phyloP scores from a whole-genome alignment of 2,113 vertebrate genomes.

The Pedetes capensis region DNA sequence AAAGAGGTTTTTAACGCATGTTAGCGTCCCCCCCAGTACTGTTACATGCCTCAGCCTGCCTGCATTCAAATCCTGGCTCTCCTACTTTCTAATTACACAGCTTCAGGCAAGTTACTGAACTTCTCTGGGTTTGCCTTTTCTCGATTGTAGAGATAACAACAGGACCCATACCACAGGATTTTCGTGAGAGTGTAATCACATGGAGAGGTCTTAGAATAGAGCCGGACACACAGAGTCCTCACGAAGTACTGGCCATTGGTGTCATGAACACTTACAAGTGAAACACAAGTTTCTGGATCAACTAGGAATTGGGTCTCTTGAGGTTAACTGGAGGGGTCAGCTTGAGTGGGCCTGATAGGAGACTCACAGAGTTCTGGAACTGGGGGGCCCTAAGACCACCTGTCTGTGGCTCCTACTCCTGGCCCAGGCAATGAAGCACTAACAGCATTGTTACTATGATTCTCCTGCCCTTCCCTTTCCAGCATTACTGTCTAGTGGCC shows the following conservation, averaged over 20 bases:
- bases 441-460: not conserved
- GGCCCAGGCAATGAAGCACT: not conserved
- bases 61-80: not conserved
- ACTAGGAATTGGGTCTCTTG: not conserved
- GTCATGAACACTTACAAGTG: not conserved
- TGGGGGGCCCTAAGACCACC: not conserved
- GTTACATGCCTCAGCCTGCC: not conserved
- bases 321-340: not conserved
- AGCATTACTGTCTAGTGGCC: not conserved
- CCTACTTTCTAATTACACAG: not conserved
- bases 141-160: not conserved
- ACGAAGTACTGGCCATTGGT: not conserved
- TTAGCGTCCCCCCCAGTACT: not conserved
- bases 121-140: not conserved
- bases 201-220: not conserved
- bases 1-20: not conserved
- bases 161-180: not conserved
- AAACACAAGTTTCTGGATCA: not conserved
- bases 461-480: not conserved
- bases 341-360: not conserved
- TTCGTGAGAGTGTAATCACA: not conserved
- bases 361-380: not conserved
- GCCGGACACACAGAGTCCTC: not conserved
- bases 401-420: rapidly evolving
- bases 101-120: not conserved